Percentiles rank a stretch among this genome's conserved stretches.
Conservation (phyloP, 1,140 invertebrate genomes). For the Condylostylus longicornis region DNA sequence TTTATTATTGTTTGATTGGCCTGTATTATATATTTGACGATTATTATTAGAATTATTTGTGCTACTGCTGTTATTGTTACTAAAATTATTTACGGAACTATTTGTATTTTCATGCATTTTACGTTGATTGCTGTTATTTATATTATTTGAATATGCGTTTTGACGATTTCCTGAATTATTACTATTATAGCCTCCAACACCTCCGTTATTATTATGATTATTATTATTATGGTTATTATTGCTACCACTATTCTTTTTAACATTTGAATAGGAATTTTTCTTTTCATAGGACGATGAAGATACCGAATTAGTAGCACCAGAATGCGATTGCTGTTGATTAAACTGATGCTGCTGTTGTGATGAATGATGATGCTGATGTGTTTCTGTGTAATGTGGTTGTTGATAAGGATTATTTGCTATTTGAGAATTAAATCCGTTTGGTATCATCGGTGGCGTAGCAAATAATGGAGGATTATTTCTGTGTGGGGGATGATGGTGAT, state of each 20-base stretch:
- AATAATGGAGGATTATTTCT: conserved; percentile 29
- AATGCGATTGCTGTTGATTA: conserved; percentile 11
- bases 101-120: too few species aligned
- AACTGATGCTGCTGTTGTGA: conserved; percentile 16
- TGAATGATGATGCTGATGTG: conserved; percentile 18
- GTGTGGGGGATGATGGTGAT: conserved; percentile 7
- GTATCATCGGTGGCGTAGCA: conserved; percentile 20
- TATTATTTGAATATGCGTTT: neutral
- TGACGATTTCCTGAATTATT: neutral
- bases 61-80: too few species aligned
- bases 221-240: conserved; percentile 11
- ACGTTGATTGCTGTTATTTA: too few species aligned
- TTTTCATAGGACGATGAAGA: conserved; percentile 20
- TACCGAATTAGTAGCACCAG: conserved; percentile 17
- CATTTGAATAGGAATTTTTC: conserved; percentile 19
- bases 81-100: too few species aligned
- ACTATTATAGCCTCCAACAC: conserved; percentile 13
- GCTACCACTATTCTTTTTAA: conserved; percentile 11
- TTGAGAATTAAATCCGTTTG: neutral
- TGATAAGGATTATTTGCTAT: conserved; percentile 1
- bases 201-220: conserved; percentile 4
- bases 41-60: too few species aligned
- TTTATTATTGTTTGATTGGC: too few species aligned
- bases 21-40: too few species aligned
- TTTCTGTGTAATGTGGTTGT: conserved; percentile 7